Base-by-base conservation (phyloP, 2,888 invertebrate species). In the Oconnorella tubifera region DNA sequence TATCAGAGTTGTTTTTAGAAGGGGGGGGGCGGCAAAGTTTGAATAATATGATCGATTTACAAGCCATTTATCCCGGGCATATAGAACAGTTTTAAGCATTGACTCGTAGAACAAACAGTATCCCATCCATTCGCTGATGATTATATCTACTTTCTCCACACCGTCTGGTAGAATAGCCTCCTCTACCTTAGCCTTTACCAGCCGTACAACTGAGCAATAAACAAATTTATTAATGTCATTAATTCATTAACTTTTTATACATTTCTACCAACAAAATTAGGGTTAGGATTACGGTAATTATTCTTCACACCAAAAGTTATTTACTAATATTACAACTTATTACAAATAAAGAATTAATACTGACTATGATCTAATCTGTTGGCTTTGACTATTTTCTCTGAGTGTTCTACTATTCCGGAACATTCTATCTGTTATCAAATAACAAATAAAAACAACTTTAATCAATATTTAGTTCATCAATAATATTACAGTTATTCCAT, bases 71-170 rank as follows among this genome's bases (percentile, higher is more conserved):
- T 99, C 97, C 49, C 99, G 86, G 0, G 99, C 99, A 77, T 89
- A 95, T 59, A 99, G 86, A n/a, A 99, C 98, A 0, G 99, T 99
- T 82, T 98, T 98, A 80, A 99, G 83, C 99, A 99, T 99, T 71
- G 97, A 97, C 84, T 99, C 99, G 75, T 99, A 99, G 83, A 99
- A 98, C 19, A 99, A 88, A 75, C 90, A 89, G 77, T 90, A 90
- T 0, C 89, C 89, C 89, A 89, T 89, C 89, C 89, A 89, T 78
- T 89, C 89, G 3, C 88, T 88, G 74, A 89, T 88, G 76, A 90
- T 88, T 76, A 99, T 97, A 83, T 99, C 99, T 50, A 99, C 98
- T 70, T 84, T 90, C 64, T 91, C 89, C 65, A 91, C 86, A 19
- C 92, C 94, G 67, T 91, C 90, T 0, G 97, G 97, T 67, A 98